These are phyloP conservation scores for Neuroscelio doddi DNA, from an alignment of 2,888 invertebrate species.

Conservation along the genomic window DNA sequence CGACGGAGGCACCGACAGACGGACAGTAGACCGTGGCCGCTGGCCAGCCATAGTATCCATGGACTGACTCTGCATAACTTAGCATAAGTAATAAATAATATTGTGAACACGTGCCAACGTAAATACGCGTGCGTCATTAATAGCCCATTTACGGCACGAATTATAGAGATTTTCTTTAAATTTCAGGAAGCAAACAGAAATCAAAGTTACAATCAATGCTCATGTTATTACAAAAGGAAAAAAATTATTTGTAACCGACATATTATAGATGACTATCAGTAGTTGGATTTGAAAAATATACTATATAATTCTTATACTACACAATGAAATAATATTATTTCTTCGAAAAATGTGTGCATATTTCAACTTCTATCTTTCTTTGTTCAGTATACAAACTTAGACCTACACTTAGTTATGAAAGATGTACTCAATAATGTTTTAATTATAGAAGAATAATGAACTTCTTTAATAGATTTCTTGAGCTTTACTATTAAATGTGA, in stretches of 20 bases:
- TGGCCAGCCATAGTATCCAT: slow-evolving; percentile 57
- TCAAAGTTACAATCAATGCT: background rate
- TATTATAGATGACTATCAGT: no score
- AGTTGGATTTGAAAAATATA: no score
- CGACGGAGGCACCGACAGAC: slow-evolving; percentile 63
- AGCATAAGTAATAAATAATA: slow-evolving; percentile 72
- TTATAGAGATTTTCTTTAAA: slow-evolving; percentile 35
- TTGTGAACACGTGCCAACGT: slow-evolving; percentile 67
- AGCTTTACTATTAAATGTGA: background rate
- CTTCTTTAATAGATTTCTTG: no score
- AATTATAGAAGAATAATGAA: no score
- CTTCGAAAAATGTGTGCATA: no score
- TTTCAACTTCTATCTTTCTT: no score
- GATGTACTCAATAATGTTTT: no score
- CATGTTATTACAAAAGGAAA: background rate
- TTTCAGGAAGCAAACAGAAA: background rate
- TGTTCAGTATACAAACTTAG: no score
- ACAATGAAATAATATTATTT: no score
- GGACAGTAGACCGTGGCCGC: slow-evolving; percentile 64
- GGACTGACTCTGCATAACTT: slow-evolving; percentile 68
- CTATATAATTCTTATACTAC: no score
- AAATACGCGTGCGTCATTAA: slow-evolving; percentile 60
- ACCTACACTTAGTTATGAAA: no score
- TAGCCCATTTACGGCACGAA: slow-evolving; percentile 39
- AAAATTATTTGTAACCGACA: no score